Percentiles rank a stretch among this genome's conserved stretches.
Evolutionary conservation across 2,797 vertebrate species (phyloP).

Genomic region (Phoxinus dragarum): DNA sequence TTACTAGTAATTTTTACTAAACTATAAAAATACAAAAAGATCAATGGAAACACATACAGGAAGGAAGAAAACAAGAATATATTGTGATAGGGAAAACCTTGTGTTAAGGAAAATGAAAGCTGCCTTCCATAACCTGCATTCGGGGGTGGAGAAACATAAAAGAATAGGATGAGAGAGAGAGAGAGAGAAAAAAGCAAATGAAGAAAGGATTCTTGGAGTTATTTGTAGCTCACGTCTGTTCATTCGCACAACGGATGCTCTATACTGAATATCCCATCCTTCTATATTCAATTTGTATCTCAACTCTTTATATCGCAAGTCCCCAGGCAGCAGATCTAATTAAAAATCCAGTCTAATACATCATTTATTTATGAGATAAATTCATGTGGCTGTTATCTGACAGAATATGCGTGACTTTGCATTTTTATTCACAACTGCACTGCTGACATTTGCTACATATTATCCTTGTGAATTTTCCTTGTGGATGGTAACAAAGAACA

Average conservation of each 20-base stretch:
- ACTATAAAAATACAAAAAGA: background rate
- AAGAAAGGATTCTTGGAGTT: slow-evolving; percentile 13
- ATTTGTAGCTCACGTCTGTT: slow-evolving; percentile 15
- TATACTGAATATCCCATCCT: slow-evolving; percentile 5
- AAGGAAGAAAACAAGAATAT: background rate
- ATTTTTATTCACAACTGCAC: slow-evolving; percentile 40
- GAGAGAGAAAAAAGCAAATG: background rate
- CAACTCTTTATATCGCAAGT: slow-evolving; percentile 1
- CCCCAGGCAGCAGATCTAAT: slow-evolving; percentile 37
- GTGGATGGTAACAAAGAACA: slow-evolving; percentile 37
- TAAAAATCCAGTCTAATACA: slow-evolving; percentile 18
- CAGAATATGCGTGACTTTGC: slow-evolving; percentile 12
- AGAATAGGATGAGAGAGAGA: background rate
- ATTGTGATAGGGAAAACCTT: background rate
- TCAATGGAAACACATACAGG: background rate
- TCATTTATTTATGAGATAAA: slow-evolving; percentile 40
- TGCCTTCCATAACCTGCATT: slow-evolving; percentile 15
- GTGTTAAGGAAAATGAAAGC: background rate
- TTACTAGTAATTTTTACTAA: background rate
- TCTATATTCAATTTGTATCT: slow-evolving; percentile 20
- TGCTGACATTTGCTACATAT: slow-evolving; percentile 43
- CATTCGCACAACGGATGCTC: background rate
- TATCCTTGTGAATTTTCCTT: slow-evolving; percentile 39
- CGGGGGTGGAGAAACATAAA: slow-evolving; percentile 15
- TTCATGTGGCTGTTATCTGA: slow-evolving; percentile 44